Evolutionary conservation across 2,888 invertebrate species (phyloP), one percentile per base, ranked within the genome.

Genomic region (Teleogryllus oceanicus): DNA sequence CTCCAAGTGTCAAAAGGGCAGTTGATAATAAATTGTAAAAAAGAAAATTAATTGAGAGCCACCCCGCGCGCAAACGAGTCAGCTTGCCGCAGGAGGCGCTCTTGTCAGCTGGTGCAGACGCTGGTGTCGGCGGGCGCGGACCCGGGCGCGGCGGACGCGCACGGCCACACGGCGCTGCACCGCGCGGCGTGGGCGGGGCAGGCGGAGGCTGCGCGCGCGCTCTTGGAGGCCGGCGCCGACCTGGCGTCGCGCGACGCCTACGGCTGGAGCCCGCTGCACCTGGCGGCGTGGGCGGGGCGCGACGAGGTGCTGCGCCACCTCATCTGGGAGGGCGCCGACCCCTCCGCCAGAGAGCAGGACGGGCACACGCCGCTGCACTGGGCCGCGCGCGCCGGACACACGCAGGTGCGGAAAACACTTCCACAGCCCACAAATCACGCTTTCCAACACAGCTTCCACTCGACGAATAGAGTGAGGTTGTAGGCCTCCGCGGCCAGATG

Each of bases 161-260:
- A 62, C 62, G 62, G 62, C 8, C 62, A 62, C n/a, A 62, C 62
- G 62, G 62, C 62, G 62, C n/a, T 62, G 62, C 62, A 62, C n/a
- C 62, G 62, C n/a, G 62, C 62, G n/a, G 62, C 62, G 62, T 62
- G 62, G 62, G 62, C 62, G 3, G 62, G 62, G 4, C 62, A n/a
- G 16, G 62, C 62, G 4, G 62, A 62, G n/a, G 62, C 62, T 16
- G n/a, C 62, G 62, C 62, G 62, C 13, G 62, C 62, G 13, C n/a
- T 62, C 12, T 8, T 62, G 62, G n/a, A 62, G 11, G 62, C 62
- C 16, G 62, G 62, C 13, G 62, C 16, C 8, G 16, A 62, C 62
- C n/a, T 62, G 62, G 62, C 62, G 3, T 5, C 62, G 3, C 62
- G 62, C 62, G 16, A 62, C 62, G 62, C 62, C 16, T 62, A 62